Percentiles rank a stretch among this genome's conserved stretches.
These are phyloP conservation scores for Urocitellus parryii DNA, from an alignment of 2,113 vertebrate genomes.

Conservation along the genomic window DNA sequence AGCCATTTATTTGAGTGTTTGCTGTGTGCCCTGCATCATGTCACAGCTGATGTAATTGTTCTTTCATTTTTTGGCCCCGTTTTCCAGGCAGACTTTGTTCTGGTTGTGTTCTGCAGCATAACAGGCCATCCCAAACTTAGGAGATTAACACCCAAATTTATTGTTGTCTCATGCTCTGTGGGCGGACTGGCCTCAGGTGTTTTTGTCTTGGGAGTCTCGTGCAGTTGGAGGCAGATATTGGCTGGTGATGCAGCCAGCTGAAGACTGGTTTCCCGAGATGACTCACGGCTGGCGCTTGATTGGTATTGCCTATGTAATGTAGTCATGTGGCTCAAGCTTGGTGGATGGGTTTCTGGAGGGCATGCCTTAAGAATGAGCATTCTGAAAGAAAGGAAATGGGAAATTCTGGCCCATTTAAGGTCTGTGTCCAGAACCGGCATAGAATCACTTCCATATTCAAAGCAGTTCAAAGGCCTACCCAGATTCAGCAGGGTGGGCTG, in stretches of 20 bases:
- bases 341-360: not conserved
- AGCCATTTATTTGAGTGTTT: not conserved
- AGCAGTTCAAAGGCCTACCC: not conserved
- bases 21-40: not conserved
- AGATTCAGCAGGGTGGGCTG: not conserved
- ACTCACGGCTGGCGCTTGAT: not conserved
- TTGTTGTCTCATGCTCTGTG: not conserved
- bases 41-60: not conserved
- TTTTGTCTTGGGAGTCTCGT: no score
- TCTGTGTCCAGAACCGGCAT: not conserved
- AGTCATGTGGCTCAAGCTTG: not conserved
- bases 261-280: not conserved
- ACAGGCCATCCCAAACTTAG: not conserved
- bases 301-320: not conserved
- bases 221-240: not conserved
- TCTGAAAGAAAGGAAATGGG: not conserved
- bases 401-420: not conserved
- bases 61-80: not conserved
- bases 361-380: not conserved
- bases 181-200: not conserved
- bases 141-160: not conserved
- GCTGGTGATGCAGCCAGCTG: not conserved
- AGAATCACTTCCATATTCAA: not conserved
- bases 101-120: not conserved
- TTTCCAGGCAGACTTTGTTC: not conserved